Percentiles rank a stretch among this genome's conserved stretches.
These are phyloP conservation scores for Rhea americana DNA, from an alignment of 2,113 vertebrate species.

Conservation along the genomic window DNA sequence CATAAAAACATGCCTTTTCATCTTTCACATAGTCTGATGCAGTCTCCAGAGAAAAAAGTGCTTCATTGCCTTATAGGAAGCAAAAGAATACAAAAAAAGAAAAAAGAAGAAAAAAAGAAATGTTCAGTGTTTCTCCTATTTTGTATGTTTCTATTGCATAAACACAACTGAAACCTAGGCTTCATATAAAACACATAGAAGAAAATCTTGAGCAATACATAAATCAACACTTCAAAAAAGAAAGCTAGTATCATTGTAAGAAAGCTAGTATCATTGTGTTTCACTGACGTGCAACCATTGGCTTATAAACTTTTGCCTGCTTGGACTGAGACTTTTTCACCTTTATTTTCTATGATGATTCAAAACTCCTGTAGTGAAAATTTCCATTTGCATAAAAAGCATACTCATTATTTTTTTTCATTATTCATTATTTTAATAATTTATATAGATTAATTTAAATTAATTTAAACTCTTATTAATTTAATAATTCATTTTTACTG, in stretches of 20 bases:
- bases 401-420: not conserved
- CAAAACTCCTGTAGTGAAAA: not conserved
- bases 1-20: slow-evolving; percentile 96
- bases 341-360: not conserved
- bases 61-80: slow-evolving; percentile 88
- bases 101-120: not conserved
- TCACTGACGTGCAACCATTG: not conserved
- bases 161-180: not conserved
- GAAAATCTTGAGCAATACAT: not conserved
- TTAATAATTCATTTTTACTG: not conserved
- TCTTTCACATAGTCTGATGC: slow-evolving; percentile 99
- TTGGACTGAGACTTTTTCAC: not conserved
- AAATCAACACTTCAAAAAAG: not conserved
- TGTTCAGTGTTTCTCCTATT: not conserved
- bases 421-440: not conserved
- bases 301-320: not conserved
- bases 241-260: not conserved
- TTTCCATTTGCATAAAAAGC: not conserved
- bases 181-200: not conserved
- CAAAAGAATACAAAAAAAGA: not conserved
- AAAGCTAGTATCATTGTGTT: not conserved
- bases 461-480: no score
- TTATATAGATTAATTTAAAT: no score
- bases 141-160: not conserved
- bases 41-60: slow-evolving; percentile 95